Evolutionary conservation across 2,113 vertebrate species (phyloP), one percentile per base, ranked within the genome.

Genomic region (Eptesicus fuscus): DNA sequence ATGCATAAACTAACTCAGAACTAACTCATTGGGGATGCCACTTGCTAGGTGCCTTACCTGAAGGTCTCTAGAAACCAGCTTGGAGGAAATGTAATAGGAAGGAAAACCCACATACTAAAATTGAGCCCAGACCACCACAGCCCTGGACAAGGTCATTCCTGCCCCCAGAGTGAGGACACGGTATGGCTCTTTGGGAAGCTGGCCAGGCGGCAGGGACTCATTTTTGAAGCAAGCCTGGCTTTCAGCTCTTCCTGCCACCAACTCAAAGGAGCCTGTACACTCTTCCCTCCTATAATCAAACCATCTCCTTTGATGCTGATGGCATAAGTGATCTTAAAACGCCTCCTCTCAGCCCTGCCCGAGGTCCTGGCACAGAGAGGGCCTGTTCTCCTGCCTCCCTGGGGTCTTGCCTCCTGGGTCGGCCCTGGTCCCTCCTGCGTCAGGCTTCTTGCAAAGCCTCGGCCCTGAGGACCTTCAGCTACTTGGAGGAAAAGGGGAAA

Each of bases 81-180:
- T 2, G 2, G 30, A 37, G 63, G 2, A 22, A 25, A 28, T 13
- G 14, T 12, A 9, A 28, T 0, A 9, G n/a, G 30, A 44, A 70
- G n/a, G 20, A 59, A n/a, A 67, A 20, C 44, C 7, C 30, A 11
- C 73, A 5, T 1, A 18, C 35, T 32, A 4, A 40, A 3, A 9
- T 1, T 7, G 44, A 23, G 17, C 37, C 9, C 5, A 32, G 35
- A 35, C 32, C 4, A 5, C 42, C 65, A 1, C 1, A 0, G 35
- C 17, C 42, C 47, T 44, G 17, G 42, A 17, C 44, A 65, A 67
- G 6, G 35, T 11, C 8, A 1, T 88, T 25, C 44, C 20, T 16
- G 23, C 78, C 30, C 35, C 42, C 4, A n/a, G 69, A 37, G 32
- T 6, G n/a, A 47, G 42, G 56, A n/a, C 25, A 9, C 1, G 0